Percentiles rank a stretch among this genome's conserved stretches.
Evolutionary conservation across 2,797 vertebrate genomes (phyloP).

Genomic region (Amblyraja radiata): DNA sequence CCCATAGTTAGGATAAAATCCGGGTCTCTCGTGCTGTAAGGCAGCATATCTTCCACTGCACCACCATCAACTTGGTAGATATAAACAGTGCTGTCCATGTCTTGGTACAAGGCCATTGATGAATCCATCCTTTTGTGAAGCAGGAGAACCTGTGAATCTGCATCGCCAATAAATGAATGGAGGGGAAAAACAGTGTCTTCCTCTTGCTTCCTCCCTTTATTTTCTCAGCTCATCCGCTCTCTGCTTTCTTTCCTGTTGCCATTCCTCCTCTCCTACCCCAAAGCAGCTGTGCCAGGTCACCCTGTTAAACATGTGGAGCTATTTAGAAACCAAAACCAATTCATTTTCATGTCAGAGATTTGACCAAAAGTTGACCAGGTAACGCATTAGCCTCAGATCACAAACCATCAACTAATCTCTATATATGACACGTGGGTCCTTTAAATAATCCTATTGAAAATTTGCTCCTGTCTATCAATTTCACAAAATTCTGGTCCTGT

Average conservation of each 20-base stretch:
- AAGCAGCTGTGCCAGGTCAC: background rate
- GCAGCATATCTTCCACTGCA: no score
- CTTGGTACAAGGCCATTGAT: background rate
- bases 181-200: no score
- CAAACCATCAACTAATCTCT: background rate
- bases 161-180: background rate
- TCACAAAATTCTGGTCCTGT: background rate
- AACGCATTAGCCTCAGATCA: background rate
- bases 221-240: background rate
- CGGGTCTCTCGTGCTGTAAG: no score
- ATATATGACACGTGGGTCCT: background rate
- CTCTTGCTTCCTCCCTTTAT: background rate
- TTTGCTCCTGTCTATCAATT: background rate
- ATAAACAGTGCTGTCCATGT: background rate
- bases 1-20: no score
- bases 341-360: background rate
- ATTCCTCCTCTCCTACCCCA: background rate
- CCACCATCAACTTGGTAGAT: no score
- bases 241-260: background rate
- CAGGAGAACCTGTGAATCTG: background rate
- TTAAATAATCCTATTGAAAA: background rate
- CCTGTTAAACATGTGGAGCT: background rate
- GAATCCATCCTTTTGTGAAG: background rate
- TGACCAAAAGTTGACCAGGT: background rate
- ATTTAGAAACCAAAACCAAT: background rate